Evolutionary conservation across 1,140 invertebrate species (phyloP).

Genomic region (Eulimnadia texana): DNA sequence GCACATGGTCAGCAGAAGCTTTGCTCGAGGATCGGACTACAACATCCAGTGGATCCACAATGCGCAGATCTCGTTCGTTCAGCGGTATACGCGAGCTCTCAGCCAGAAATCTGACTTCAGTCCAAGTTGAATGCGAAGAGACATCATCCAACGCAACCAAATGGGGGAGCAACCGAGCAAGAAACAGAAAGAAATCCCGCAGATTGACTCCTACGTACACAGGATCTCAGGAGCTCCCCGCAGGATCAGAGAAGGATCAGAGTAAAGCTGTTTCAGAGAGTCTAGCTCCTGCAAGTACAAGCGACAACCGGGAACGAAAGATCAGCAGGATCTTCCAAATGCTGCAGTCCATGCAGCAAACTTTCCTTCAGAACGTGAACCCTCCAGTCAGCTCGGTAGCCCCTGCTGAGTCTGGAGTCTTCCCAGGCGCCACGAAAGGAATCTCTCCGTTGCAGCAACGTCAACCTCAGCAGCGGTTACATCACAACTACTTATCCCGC

Average conservation of each 20-base stretch:
- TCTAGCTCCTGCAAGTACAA: neutral
- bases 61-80: neutral
- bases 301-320: conserved; percentile 7
- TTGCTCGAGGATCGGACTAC: neutral
- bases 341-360: conserved; percentile 13
- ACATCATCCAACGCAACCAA: no score
- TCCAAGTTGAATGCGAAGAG: neutral
- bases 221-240: neutral
- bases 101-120: neutral
- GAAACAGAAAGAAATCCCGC: neutral
- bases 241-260: no score
- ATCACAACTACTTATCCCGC: neutral
- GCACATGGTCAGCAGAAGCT: neutral
- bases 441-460: neutral
- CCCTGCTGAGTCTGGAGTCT: neutral
- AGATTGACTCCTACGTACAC: neutral
- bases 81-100: neutral
- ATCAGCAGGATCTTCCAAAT: conserved; percentile 13
- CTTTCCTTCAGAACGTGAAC: neutral
- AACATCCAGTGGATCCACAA: no score
- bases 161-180: neutral
- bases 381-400: neutral
- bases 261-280: no score
- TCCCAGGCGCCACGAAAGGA: neutral
- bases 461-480: no score